Percentiles rank a stretch among this genome's conserved stretches.
These are phyloP conservation scores for Dusona sp. DNA, from an alignment of 2,888 invertebrate genomes.

Conservation along the genomic window DNA sequence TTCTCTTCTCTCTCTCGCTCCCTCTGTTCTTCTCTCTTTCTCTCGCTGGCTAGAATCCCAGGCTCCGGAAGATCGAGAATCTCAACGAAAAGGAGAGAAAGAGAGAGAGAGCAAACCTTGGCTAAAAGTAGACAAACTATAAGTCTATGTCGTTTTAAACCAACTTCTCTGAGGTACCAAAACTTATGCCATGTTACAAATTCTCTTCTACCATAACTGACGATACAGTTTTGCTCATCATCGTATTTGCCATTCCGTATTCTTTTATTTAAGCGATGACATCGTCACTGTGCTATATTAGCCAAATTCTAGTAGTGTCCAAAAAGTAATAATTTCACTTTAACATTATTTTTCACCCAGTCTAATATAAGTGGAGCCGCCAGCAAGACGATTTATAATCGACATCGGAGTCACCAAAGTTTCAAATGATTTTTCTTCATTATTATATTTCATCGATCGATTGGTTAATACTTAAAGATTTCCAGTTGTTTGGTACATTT, in stretches of 20 bases:
- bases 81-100: conserved; percentile 54
- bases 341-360: not conserved
- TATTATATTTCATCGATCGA: not conserved
- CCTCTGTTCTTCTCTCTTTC: conserved; percentile 73
- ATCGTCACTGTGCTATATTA: conserved; percentile 2
- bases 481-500: not conserved
- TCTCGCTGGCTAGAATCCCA: conserved; percentile 79
- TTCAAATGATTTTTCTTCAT: not conserved
- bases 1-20: conserved; percentile 65
- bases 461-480: not conserved
- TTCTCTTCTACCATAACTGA: conserved; percentile 18
- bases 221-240: conserved; percentile 33
- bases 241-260: conserved; percentile 14
- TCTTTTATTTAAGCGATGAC: not conserved
- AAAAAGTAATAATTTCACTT: not conserved
- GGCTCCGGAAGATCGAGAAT: conserved; percentile 70
- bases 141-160: conserved; percentile 43
- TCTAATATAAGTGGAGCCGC: not conserved
- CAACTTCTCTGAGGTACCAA: conserved; percentile 35
- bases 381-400: not conserved
- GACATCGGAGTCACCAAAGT: not conserved
- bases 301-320: not conserved
- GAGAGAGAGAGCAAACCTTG: conserved; percentile 77
- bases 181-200: conserved; percentile 49
- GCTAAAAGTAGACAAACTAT: conserved; percentile 83